Percentiles rank a stretch among this genome's conserved stretches.
Evolutionary conservation across 2,113 vertebrate genomes (phyloP).

Genomic region (Thalassarche chlororhynchos): DNA sequence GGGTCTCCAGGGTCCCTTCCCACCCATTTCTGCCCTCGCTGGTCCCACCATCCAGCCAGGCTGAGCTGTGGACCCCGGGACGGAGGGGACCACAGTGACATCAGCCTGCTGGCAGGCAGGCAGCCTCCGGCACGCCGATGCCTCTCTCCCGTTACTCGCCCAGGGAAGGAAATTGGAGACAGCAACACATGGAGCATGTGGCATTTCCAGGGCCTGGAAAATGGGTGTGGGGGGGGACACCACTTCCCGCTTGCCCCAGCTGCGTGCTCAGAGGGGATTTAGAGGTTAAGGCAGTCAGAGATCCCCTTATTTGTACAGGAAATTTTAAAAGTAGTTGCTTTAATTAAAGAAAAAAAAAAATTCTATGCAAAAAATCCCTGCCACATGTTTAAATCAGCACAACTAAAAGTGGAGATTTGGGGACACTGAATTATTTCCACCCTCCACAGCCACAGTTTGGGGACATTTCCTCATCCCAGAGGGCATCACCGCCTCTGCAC

Average conservation of each 20-base stretch:
- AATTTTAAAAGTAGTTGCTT: not conserved
- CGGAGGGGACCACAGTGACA: not conserved
- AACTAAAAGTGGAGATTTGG: not conserved
- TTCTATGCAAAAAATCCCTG: not conserved
- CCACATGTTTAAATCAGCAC: not conserved
- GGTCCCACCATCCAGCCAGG: not conserved
- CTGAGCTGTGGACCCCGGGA: not conserved
- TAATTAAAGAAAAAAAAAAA: not conserved
- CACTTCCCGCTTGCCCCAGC: not conserved
- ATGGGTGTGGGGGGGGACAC: not conserved
- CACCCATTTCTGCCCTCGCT: not conserved
- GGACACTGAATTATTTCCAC: not conserved
- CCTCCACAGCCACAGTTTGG: not conserved
- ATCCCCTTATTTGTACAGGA: not conserved
- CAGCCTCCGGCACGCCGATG: not conserved
- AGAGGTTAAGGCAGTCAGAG: not conserved
- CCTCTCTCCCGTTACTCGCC: not conserved
- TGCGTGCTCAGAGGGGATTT: not conserved
- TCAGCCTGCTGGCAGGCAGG: not conserved
- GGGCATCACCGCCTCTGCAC: not conserved
- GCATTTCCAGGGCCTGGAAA: conserved; percentile 20
- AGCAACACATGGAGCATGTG: not conserved
- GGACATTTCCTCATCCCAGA: not conserved
- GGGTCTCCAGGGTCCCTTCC: accelerated
- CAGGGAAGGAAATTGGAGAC: conserved; percentile 9